These are phyloP conservation scores for Lontra canadensis DNA, from an alignment of 2,113 vertebrate genomes.

Conservation along the genomic window DNA sequence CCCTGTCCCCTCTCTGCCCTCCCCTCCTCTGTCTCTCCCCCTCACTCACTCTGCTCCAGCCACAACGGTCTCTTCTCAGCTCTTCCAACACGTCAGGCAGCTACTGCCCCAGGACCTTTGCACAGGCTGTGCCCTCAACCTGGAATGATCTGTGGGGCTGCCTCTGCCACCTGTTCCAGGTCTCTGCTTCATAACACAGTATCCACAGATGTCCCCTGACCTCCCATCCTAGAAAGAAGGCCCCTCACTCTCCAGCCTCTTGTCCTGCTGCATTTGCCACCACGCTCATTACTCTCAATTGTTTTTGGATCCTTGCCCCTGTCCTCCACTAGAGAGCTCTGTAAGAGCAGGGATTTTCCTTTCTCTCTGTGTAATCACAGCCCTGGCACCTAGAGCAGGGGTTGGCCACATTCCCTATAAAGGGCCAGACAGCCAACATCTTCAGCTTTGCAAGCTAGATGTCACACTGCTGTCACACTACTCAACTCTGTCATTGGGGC, in stretches of 20 bases:
- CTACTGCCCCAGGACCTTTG: not conserved
- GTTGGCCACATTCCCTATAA: not conserved
- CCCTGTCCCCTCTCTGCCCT: not conserved
- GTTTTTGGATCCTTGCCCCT: not conserved
- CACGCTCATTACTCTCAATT: fast-evolving
- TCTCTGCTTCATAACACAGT: not conserved
- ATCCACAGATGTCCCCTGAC: not conserved
- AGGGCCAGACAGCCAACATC: too few relatives aligned
- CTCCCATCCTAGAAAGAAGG: not conserved
- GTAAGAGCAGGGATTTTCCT: fast-evolving
- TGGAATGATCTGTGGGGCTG: not conserved
- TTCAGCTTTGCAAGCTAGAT: not conserved
- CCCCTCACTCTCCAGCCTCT: not conserved
- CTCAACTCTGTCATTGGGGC: not conserved
- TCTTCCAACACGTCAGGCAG: fast-evolving
- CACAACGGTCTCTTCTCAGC: fast-evolving
- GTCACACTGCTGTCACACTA: not conserved
- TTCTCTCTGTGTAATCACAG: too few relatives aligned
- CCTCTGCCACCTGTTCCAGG: not conserved
- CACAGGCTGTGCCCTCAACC: not conserved
- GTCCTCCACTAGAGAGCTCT: not conserved
- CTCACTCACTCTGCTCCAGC: not conserved
- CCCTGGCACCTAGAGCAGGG: not conserved
- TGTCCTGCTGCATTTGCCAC: not conserved
- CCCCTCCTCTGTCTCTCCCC: not conserved